Evolutionary conservation across 1,140 invertebrate genomes (phyloP).

Genomic region (Aradophagus sp.): DNA sequence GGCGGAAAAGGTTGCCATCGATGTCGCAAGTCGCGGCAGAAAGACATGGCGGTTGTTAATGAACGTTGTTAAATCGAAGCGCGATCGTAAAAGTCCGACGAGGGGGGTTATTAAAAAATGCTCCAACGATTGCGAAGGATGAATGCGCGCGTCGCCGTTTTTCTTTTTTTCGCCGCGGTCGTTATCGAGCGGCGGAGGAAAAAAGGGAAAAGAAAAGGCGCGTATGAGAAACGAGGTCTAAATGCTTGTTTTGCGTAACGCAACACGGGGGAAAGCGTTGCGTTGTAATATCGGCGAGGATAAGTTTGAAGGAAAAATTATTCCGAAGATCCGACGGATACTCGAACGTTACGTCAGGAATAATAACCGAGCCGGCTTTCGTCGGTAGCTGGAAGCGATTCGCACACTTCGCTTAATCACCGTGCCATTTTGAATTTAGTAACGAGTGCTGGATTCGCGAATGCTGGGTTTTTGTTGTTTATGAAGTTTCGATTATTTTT

Average conservation of each 20-base stretch:
- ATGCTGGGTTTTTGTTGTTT: no score
- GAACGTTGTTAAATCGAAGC: neutral
- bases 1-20: no score
- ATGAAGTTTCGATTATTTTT: no score
- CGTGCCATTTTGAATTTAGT: constrained; percentile 29
- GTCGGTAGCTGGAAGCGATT: constrained; percentile 42
- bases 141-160: constrained; percentile 5
- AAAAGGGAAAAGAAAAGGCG: no score
- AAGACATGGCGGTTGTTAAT: constrained; percentile 1
- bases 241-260: constrained; percentile 9
- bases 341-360: constrained; percentile 35
- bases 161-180: neutral
- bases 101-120: constrained; percentile 11
- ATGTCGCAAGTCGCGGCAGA: neutral
- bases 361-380: constrained; percentile 39
- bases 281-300: neutral
- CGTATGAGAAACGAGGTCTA: constrained; percentile 18
- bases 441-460: constrained; percentile 5
- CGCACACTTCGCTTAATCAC: constrained; percentile 42
- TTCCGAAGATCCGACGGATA: constrained; percentile 18
- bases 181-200: no score
- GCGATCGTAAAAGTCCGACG: constrained; percentile 3
- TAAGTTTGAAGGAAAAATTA: constrained; percentile 34
- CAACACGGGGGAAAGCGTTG: neutral
- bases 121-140: constrained; percentile 9